Evolutionary conservation across 1,140 invertebrate species (phyloP), one percentile per base, ranked within the genome.

Genomic region (Brevipalpus yothersi): DNA sequence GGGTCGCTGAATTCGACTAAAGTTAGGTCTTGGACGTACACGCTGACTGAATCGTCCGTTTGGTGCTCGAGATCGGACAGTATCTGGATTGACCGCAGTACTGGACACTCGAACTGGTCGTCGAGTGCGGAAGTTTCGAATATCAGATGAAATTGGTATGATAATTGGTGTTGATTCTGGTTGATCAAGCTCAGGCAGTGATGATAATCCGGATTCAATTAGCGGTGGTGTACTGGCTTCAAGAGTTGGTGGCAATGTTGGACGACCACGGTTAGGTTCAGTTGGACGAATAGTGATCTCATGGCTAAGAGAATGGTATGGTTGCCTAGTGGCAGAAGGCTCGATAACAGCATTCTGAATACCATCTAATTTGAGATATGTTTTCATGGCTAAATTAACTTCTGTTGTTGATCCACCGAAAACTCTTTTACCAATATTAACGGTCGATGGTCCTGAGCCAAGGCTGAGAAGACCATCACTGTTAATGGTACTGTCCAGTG

Each of bases 381-480:
- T 69, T 40, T 65, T 65, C 9, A 70, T 65, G 15, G 66, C 66
- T 9, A 71, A 60, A 63, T 70, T 70, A 12, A 71, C 67, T 59
- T 68, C 64, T 9, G 69, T 69, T 2, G 69, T 69, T n/a, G 66
- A 60, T 8, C 66, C 66, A 41, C 65, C 62, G n/a, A 63, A 19
- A 39, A 67, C 62, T 39, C 69, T 63, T 39, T 66, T 65, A 13
- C 69, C 69, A 1, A 71, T 57, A 55, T 67, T 63, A 8, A 68
- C 62, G 13, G 64, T 65, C 19, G 54, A 60, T 15, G 57, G 60
- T 21, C 64, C 65, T 13, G 63, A 61, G 15, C 63, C 60, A 12
- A 70, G 19, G 43, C 62, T 66, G 21, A 69, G 64, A 4, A 66
- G 54, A 41, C 69, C 68, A 47, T 65, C 57, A 19, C 43, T 58